Percentiles rank a stretch among this genome's conserved stretches.
Evolutionary conservation across 2,888 invertebrate species (phyloP).

Genomic region (Nomada fucata): DNA sequence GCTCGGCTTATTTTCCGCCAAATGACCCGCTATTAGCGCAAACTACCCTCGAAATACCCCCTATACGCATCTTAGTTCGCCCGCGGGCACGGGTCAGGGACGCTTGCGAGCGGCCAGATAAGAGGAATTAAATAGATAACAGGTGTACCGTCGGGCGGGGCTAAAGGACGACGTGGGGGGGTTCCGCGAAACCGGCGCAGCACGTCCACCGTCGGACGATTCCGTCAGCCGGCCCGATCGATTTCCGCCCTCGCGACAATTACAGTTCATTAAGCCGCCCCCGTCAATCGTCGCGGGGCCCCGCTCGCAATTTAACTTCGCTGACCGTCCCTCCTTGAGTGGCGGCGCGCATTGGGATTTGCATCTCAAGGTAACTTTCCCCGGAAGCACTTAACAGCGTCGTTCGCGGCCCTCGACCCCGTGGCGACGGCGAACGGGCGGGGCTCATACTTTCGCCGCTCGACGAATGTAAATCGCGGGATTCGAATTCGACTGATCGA

Average conservation of each 20-base stretch:
- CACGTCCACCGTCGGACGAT: background rate
- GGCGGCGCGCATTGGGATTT: conserved; percentile 61
- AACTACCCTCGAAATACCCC: conserved; percentile 23
- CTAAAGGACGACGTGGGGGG: too few relatives aligned
- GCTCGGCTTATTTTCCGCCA: conserved; percentile 35
- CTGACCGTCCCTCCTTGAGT: conserved; percentile 55
- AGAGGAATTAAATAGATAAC: conserved; percentile 43
- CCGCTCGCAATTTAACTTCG: conserved; percentile 67
- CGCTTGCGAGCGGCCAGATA: conserved; percentile 26
- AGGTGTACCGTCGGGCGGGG: background rate
- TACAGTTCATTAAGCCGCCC: conserved; percentile 66
- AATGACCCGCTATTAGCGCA: conserved; percentile 38
- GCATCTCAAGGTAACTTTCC: conserved; percentile 70
- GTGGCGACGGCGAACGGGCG: conserved; percentile 12
- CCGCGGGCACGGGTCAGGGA: background rate
- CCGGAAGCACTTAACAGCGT: conserved; percentile 62
- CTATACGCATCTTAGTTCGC: conserved; percentile 17
- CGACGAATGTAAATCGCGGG: conserved; percentile 57
- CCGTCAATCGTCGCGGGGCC: conserved; percentile 56
- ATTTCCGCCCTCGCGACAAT: conserved; percentile 53
- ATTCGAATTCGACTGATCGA: conserved; percentile 42
- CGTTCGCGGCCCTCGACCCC: conserved; percentile 57
- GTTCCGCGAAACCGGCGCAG: conserved; percentile 4
- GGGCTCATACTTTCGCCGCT: conserved; percentile 28
- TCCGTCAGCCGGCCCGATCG: conserved; percentile 9